phyloP scores from a whole-genome alignment of 2,797 vertebrate genomes.

The Crypturellus tataupa region DNA sequence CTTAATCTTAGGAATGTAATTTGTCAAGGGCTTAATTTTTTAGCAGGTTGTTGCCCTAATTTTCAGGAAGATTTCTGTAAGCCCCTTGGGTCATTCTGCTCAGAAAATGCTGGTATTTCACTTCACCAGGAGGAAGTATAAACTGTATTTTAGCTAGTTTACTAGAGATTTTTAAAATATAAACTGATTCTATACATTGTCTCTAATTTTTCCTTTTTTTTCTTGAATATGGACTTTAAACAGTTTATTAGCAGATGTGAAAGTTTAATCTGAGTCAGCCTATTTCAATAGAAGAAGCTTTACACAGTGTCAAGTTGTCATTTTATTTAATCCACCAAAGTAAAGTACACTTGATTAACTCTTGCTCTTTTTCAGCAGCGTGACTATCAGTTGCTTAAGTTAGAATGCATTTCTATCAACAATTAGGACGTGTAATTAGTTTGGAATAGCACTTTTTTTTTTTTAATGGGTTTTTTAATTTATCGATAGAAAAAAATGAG shows the following conservation, averaged over 20 bases:
- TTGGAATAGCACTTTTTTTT: neutral
- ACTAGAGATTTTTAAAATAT: neutral
- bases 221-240: neutral
- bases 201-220: neutral
- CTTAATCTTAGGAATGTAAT: neutral
- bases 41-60: neutral
- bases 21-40: neutral
- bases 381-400: neutral
- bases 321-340: neutral
- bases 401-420: neutral
- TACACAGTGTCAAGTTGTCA: neutral
- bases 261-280: neutral
- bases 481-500: neutral
- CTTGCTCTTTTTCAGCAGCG: neutral
- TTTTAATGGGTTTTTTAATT: neutral
- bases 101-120: neutral
- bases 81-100: neutral
- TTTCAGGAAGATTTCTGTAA: neutral
- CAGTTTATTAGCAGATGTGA: neutral
- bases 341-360: neutral
- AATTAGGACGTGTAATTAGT: neutral
- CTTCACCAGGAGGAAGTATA: neutral
- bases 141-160: neutral
- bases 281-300: neutral
- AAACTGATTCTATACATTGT: no score